Conservation (phyloP, 2,797 vertebrate genomes). For the Amblyraja radiata region DNA sequence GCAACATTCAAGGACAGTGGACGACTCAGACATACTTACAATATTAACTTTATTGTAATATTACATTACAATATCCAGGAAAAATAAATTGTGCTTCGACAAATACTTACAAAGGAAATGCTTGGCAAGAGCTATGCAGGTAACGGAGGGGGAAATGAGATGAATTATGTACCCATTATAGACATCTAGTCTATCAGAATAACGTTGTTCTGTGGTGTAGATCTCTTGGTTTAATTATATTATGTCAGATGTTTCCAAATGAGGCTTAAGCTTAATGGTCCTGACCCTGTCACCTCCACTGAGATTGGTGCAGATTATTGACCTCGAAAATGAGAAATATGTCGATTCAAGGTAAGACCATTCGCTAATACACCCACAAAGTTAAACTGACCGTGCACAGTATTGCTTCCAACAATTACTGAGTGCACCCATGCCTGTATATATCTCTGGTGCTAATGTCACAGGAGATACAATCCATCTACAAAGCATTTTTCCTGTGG, state of each 20-base stretch:
- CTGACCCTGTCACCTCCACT: neutral
- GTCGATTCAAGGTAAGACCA: neutral
- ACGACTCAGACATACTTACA: too few species aligned
- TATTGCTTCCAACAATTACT: neutral
- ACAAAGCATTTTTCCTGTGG: neutral
- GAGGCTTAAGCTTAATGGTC: neutral
- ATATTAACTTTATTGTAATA: too few species aligned
- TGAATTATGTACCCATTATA: neutral
- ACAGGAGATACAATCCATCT: neutral
- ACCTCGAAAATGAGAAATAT: neutral
- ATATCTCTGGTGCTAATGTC: neutral
- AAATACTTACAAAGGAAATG: neutral
- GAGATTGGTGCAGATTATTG: neutral
- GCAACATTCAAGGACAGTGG: too few species aligned
- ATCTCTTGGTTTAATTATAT: neutral
- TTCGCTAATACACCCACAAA: neutral
- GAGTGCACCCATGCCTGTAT: neutral
- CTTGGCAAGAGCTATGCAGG: neutral
- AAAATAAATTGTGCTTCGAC: neutral
- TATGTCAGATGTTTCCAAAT: neutral
- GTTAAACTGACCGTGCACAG: neutral
- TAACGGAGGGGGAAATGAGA: neutral
- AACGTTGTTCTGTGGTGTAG: neutral
- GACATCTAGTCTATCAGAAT: neutral
- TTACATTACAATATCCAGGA: too few species aligned